Evolutionary conservation across 2,113 vertebrate species (phyloP).

Genomic region (Pygoscelis adeliae): DNA sequence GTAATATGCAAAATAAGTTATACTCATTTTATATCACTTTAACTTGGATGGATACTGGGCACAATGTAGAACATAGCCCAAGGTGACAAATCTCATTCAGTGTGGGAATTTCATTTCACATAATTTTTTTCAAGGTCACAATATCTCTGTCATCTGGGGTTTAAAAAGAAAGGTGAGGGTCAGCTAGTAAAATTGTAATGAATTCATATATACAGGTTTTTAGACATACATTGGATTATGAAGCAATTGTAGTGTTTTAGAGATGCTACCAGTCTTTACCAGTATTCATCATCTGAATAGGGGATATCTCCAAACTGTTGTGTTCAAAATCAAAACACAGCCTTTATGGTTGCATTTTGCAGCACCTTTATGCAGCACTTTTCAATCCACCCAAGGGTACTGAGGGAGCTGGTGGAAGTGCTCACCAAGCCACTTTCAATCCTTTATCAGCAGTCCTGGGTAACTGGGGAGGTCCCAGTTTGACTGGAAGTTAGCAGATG

Average conservation of each 20-base stretch:
- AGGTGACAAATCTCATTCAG: not conserved
- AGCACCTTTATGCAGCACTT: too few species aligned
- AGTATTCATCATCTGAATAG: not conserved
- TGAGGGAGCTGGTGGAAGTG: too few species aligned
- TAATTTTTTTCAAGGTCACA: not conserved
- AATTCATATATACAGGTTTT: not conserved
- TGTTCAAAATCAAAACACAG: not conserved
- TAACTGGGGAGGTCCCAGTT: too few species aligned
- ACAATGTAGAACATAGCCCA: not conserved
- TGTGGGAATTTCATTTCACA: not conserved
- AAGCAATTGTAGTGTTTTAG: not conserved
- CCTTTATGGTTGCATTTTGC: not conserved
- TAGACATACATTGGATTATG: not conserved
- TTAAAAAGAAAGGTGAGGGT: not conserved
- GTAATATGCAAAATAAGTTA: not conserved
- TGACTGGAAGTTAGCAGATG: too few species aligned
- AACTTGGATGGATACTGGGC: not conserved
- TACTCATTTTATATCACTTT: not conserved
- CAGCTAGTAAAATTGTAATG: not conserved
- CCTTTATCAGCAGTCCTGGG: too few species aligned
- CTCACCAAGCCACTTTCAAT: too few species aligned
- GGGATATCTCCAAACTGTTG: not conserved
- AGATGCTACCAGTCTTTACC: not conserved
- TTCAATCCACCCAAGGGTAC: too few species aligned
- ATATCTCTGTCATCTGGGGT: not conserved